Percentiles rank a stretch among this genome's conserved stretches.
Conservation (phyloP, 2,113 vertebrate genomes). For the Channa maculata region DNA sequence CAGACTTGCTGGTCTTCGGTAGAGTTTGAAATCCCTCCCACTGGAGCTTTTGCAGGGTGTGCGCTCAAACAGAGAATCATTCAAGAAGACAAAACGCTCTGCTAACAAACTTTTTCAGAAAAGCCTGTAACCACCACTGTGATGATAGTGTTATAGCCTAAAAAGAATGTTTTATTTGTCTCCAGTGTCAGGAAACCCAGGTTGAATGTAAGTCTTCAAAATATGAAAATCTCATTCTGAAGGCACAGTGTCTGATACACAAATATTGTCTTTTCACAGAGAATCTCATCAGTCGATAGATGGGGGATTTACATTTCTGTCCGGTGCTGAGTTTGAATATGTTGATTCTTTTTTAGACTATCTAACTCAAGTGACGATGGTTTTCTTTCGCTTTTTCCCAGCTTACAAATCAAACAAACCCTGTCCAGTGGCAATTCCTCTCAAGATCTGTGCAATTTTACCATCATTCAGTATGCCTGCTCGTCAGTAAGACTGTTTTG, state of each 20-base stretch:
- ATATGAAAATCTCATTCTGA: neutral
- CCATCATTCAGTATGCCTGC: conserved; percentile 54
- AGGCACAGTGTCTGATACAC: neutral
- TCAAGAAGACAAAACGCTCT: neutral
- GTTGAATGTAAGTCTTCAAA: conserved; percentile 55
- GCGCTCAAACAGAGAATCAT: conserved; percentile 4
- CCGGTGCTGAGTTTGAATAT: neutral
- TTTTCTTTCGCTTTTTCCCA: conserved; percentile 1
- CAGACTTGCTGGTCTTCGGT: conserved; percentile 20
- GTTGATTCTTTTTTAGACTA: neutral
- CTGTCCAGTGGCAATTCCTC: neutral
- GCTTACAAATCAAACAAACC: neutral
- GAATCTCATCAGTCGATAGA: conserved; percentile 32
- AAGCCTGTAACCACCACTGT: neutral
- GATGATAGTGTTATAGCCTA: neutral
- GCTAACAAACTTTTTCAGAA: neutral
- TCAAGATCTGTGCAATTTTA: conserved; percentile 38
- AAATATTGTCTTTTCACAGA: conserved; percentile 36
- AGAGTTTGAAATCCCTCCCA: conserved; percentile 31
- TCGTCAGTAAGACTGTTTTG: conserved; percentile 50
- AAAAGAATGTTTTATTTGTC: neutral
- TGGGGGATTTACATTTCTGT: conserved; percentile 19
- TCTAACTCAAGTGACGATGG: neutral
- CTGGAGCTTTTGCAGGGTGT: neutral
- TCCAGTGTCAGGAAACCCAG: conserved; percentile 57